Conservation (phyloP, 2,113 vertebrate genomes). For the Syngnathus typhle region DNA sequence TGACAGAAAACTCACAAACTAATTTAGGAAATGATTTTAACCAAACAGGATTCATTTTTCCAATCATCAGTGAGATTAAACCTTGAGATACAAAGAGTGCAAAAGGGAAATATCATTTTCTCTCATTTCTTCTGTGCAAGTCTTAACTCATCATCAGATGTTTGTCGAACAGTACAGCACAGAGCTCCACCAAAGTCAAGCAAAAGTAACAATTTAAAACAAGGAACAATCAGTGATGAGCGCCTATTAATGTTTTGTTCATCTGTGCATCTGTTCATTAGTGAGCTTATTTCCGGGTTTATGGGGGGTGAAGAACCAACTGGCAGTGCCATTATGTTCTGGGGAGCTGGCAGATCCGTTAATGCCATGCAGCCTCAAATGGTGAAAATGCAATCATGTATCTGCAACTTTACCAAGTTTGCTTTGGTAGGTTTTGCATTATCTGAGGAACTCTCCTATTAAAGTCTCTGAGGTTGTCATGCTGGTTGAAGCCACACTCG, state of each 20-base stretch:
- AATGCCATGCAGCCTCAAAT: neutral
- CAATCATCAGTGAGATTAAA: slow-evolving; percentile 44
- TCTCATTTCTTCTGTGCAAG: neutral
- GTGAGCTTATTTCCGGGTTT: neutral
- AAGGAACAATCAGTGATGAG: neutral
- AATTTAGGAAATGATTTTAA: slow-evolving; percentile 15
- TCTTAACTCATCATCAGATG: neutral
- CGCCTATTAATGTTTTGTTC: neutral
- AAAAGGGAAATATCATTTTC: neutral
- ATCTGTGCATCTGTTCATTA: neutral
- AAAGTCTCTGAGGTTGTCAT: neutral
- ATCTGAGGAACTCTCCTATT: neutral
- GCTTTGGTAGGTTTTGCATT: neutral
- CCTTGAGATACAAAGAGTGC: slow-evolving; percentile 24
- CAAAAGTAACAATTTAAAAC: slow-evolving; percentile 3
- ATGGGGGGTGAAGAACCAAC: neutral
- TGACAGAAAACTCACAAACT: slow-evolving; percentile 8
- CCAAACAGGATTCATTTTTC: slow-evolving; percentile 6
- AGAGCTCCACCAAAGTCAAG: neutral
- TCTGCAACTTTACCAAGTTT: neutral
- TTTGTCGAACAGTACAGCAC: neutral
- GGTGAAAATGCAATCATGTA: neutral
- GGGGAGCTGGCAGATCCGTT: neutral
- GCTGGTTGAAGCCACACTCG: slow-evolving; percentile 5
- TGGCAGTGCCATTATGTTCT: neutral